These are phyloP conservation scores for Neoascia interrupta DNA, from an alignment of 2,888 invertebrate genomes.

Conservation along the genomic window DNA sequence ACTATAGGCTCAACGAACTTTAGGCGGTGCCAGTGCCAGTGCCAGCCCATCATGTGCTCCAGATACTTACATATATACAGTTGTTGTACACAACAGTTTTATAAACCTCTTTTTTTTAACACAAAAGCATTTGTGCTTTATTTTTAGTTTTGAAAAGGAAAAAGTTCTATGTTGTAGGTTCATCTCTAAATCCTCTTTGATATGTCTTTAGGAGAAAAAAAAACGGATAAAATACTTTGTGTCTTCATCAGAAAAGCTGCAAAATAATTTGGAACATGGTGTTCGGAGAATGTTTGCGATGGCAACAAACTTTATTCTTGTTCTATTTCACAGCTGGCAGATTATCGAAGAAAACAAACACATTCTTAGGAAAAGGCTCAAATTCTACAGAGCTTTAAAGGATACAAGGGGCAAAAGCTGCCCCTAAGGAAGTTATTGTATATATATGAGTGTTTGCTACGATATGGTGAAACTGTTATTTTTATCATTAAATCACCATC, in stretches of 20 bases:
- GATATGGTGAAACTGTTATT: too few relatives aligned
- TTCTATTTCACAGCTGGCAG: neutral
- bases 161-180: too few relatives aligned
- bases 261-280: conserved; percentile 19
- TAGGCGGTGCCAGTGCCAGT: neutral
- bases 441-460: too few relatives aligned
- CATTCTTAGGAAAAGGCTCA: too few relatives aligned
- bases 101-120: neutral
- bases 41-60: conserved; percentile 1
- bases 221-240: neutral
- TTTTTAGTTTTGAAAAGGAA: neutral
- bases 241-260: conserved; percentile 7
- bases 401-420: too few relatives aligned
- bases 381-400: too few relatives aligned
- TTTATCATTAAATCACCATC: too few relatives aligned
- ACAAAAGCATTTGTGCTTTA: conserved; percentile 19
- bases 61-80: conserved; percentile 1
- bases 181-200: conserved; percentile 17
- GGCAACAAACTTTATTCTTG: conserved; percentile 1
- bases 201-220: neutral
- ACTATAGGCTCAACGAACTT: conserved; percentile 35
- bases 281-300: neutral
- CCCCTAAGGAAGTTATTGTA: too few relatives aligned
- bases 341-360: neutral
- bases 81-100: neutral